Evolutionary conservation across 2,113 vertebrate genomes (phyloP).

Genomic region (Andinoacara biseriatus): DNA sequence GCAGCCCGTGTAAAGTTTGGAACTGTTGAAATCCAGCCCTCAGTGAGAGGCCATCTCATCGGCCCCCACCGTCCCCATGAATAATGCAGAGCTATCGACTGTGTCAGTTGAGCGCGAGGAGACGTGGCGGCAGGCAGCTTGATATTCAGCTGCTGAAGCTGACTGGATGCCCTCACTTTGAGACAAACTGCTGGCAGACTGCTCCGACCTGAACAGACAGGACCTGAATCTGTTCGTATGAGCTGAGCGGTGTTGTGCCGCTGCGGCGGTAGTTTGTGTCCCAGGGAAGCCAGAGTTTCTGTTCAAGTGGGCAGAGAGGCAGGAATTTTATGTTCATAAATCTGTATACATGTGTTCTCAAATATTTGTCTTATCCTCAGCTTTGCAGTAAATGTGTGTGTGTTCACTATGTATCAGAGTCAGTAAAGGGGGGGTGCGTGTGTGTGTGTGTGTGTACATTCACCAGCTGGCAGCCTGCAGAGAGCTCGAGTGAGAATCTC

Average conservation of each 20-base stretch:
- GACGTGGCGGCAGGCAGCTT: constrained; percentile 66
- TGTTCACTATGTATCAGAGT: not conserved
- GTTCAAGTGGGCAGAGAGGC: not conserved
- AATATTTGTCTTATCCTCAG: constrained; percentile 29
- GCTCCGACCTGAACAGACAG: constrained; percentile 65
- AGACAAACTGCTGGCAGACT: constrained; percentile 72
- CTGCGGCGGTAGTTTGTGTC: constrained; percentile 25
- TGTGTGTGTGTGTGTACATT: not conserved
- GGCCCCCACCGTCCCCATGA: constrained; percentile 63
- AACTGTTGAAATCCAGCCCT: constrained; percentile 69
- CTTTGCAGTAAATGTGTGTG: not conserved
- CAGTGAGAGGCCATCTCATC: constrained; percentile 71
- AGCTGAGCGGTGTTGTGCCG: constrained; percentile 21
- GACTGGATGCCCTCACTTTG: constrained; percentile 76
- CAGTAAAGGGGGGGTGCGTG: not conserved
- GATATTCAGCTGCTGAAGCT: constrained; percentile 71
- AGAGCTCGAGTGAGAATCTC: constrained; percentile 67
- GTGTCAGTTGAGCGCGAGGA: constrained; percentile 69
- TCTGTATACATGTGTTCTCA: constrained; percentile 7
- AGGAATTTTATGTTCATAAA: not conserved
- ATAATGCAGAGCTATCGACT: constrained; percentile 81
- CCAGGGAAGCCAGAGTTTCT: constrained; percentile 7
- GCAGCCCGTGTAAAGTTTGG: constrained; percentile 65
- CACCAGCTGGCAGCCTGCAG: constrained; percentile 36
- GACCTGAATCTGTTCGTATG: constrained; percentile 51